Evolutionary conservation across 2,113 vertebrate species (phyloP), one percentile per base, ranked within the genome.

Genomic region (Otolemur garnettii): DNA sequence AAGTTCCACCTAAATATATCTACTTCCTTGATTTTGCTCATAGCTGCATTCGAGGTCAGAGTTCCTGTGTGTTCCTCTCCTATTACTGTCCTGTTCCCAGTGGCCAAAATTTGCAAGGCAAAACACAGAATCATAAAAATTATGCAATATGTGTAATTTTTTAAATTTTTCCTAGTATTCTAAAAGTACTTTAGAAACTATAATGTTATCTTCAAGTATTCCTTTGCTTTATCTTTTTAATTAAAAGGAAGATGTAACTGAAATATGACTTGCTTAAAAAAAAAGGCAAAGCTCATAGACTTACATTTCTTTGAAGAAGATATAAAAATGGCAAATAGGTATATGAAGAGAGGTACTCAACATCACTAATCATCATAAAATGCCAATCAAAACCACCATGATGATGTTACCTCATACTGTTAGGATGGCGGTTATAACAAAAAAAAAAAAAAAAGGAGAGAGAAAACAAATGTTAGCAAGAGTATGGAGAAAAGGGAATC

Each of bases 181-280:
- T 59, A 50, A 53, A 87, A 72, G 19, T 90, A 59, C 21, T 90
- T 90, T 71, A 69, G 62, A 45, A 88, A 85, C 22, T 74, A 14
- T n/a, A 14, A 30, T 50, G 13, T 69, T 90, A n/a, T 77, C 53
- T 82, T 15, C 60, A 80, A 19, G 60, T 57, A 38, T 85, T 42
- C 7, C 18, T 91, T 95, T 87, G 24, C 8, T 82, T 74, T 66
- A 35, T 1, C 53, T 38, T 84, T 53, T 33, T 42, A 75, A 89
- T 33, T 74, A 38, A 69, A 68, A 91, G 21, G 38, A 69, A 80
- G 33, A 38, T 72, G 7, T 72, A 57, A 80, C 60, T 92, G 60
- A 94, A 91, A 94, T 55, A n/a, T 18, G 6, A 10, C 22, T 92
- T 93, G 19, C 21, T 92, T 33, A 75, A 55, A 82, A 92, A 88